Evolutionary conservation across 1,140 invertebrate genomes (phyloP).

Genomic region (Ceratitis capitata): DNA sequence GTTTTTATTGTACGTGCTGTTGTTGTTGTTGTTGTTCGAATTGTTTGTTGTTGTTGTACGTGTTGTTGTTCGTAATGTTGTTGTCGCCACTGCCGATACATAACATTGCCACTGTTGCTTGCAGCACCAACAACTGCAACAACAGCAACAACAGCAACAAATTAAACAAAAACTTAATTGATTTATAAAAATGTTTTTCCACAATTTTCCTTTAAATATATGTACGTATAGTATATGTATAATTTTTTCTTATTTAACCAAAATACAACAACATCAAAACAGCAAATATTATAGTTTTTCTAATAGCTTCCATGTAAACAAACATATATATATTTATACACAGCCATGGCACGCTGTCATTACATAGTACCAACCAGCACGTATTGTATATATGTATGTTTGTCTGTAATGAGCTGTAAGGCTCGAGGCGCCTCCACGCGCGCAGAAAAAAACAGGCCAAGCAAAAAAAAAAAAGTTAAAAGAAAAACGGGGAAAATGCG

Average conservation of each 20-base stretch:
- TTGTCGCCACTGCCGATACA: background rate
- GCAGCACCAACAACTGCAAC: background rate
- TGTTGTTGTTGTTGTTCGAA: too few relatives aligned
- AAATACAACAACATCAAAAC: background rate
- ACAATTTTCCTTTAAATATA: too few relatives aligned
- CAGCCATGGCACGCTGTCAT: background rate
- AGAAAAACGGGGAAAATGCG: constrained; percentile 10
- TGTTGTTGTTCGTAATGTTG: too few relatives aligned
- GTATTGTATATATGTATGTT: too few relatives aligned
- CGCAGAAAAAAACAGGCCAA: background rate
- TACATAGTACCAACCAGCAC: too few relatives aligned
- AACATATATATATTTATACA: background rate
- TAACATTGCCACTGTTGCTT: background rate
- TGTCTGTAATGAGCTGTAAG: too few relatives aligned
- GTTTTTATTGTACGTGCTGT: too few relatives aligned
- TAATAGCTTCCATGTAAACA: background rate
- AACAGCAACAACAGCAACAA: background rate
- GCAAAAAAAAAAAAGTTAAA: too few relatives aligned
- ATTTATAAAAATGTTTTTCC: constrained; percentile 23
- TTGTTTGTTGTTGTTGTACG: too few relatives aligned
- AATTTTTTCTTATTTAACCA: too few relatives aligned
- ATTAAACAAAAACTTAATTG: constrained; percentile 35
- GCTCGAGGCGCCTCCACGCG: background rate
- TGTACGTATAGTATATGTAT: too few relatives aligned
- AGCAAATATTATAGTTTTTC: background rate